Conservation (phyloP, 2,888 invertebrate species). For the Sinohyriopsis cumingii region DNA sequence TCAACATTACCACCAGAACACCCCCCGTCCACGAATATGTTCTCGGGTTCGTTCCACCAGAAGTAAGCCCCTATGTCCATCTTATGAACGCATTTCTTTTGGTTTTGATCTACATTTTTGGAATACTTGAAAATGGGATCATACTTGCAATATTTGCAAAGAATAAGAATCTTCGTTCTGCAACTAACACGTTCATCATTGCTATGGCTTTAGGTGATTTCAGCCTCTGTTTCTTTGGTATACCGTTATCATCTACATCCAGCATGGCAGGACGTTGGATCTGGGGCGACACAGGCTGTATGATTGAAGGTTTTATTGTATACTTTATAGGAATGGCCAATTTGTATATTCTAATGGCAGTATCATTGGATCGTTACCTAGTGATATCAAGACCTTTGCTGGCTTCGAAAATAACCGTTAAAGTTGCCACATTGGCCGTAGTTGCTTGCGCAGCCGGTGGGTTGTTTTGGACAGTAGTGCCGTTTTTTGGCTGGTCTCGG, state of each 20-base stretch:
- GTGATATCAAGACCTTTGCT: slow-evolving; percentile 34
- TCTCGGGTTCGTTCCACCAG: too few species aligned
- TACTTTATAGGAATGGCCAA: slow-evolving; percentile 30
- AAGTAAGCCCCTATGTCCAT: too few species aligned
- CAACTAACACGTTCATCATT: slow-evolving; percentile 48
- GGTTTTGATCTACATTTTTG: slow-evolving; percentile 9
- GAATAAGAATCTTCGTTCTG: slow-evolving; percentile 36
- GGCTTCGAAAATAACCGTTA: slow-evolving; percentile 23
- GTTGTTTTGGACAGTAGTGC: slow-evolving; percentile 37
- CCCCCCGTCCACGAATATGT: too few species aligned
- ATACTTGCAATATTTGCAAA: slow-evolving; percentile 34
- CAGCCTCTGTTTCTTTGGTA: slow-evolving; percentile 16
- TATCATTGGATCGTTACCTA: slow-evolving; percentile 33
- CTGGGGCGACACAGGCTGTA: slow-evolving; percentile 26
- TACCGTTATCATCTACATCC: slow-evolving; percentile 13
- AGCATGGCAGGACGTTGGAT: slow-evolving; percentile 19
- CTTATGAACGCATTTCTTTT: slow-evolving; percentile 1
- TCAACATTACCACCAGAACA: too few species aligned
- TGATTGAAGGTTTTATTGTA: slow-evolving; percentile 30
- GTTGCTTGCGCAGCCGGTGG: slow-evolving; percentile 22
- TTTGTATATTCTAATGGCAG: slow-evolving; percentile 29
- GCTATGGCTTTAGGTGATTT: slow-evolving; percentile 39
- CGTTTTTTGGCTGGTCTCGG: slow-evolving; percentile 42
- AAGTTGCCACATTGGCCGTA: slow-evolving; percentile 20
- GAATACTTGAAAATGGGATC: slow-evolving; percentile 30